Conservation (phyloP, 2,113 vertebrate species). For the Cromileptes altivelis region DNA sequence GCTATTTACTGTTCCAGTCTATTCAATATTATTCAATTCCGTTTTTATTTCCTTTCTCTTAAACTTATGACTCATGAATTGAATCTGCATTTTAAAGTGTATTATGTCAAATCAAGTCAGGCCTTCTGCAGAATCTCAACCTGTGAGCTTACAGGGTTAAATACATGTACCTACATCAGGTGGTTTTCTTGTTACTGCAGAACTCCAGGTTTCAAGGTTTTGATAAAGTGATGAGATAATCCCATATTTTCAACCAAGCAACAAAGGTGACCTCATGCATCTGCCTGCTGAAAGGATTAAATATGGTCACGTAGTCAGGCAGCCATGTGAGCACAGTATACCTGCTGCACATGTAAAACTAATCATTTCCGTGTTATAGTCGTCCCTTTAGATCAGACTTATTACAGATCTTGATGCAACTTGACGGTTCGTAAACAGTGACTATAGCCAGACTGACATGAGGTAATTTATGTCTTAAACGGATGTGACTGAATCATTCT, state of each 20-base stretch:
- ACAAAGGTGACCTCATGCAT: slow-evolving; percentile 58
- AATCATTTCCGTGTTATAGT: slow-evolving; percentile 30
- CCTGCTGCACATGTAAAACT: slow-evolving; percentile 53
- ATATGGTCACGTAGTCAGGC: slow-evolving; percentile 35
- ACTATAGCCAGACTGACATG: slow-evolving; percentile 43
- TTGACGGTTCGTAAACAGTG: slow-evolving; percentile 45
- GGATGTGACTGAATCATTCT: slow-evolving; percentile 53
- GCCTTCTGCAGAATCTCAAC: neutral
- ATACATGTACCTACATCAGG: neutral
- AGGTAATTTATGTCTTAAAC: slow-evolving; percentile 60
- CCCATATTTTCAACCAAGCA: slow-evolving; percentile 20
- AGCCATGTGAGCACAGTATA: slow-evolving; percentile 17
- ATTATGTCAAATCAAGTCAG: neutral
- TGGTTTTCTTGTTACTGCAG: neutral
- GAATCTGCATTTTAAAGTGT: neutral
- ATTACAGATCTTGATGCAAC: slow-evolving; percentile 8
- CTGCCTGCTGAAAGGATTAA: slow-evolving; percentile 52
- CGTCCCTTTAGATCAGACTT: slow-evolving; percentile 40
- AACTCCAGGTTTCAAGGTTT: neutral
- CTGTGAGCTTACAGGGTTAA: neutral
- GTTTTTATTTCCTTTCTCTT: too few relatives aligned
- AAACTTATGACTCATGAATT: too few relatives aligned
- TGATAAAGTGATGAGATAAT: slow-evolving; percentile 24
- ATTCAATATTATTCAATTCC: too few relatives aligned
- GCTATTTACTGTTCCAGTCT: too few relatives aligned